Base-by-base conservation (phyloP, 30 jellyfish, hydroid and myxozoan genomes). In the Aurelia coerulea region DNA sequence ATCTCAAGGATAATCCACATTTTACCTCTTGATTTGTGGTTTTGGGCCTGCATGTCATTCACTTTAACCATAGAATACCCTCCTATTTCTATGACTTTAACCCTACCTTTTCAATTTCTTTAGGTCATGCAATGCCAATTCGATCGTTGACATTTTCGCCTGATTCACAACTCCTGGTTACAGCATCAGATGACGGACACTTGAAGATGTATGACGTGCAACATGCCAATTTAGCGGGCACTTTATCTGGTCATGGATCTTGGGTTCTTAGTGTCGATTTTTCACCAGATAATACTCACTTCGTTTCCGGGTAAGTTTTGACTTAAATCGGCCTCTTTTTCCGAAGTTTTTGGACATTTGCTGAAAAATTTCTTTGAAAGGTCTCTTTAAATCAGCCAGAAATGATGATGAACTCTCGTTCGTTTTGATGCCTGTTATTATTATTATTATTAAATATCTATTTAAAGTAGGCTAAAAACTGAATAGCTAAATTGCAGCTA, bases 121-220 rank as follows among this genome's bases (percentile, higher is more conserved):
- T 53, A 94, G 98, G 98, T 39, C 98, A 94, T 70, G 98, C 98
- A 8, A 94, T 94, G 98, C 97, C 98, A 51, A 94, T 94, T 52
- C 92, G 98, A 8, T 94, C 98, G 2, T 76, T 94, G 73, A 89
- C 98, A 0, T 94, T 94, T 68, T 94, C 98, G 54, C 98, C 98
- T 1, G 98, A 94, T 54, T 94, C 98, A 0, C 98, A 88, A 58
- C 90, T 94, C 52, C 92, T 94, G 13, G 90, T 94, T 10, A 94
- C 98, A 37, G 98, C 96, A 13, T 94, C 98, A 18, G 98, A 94
- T 84, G 98, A 94, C 74, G 98, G 98, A 2, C 98, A 94, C 66
- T 84, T 94, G 52, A 94, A 94, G 81, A 94, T 94, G 97, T 94
- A 94, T 68, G 98, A 94, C 68, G 98, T 94, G 32, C 92, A 89